Percentiles rank a stretch among this genome's conserved stretches.
These are phyloP conservation scores for Theonella swinhoei DNA, from an alignment of 37 sponge, comb jelly and placozoan species.

Conservation along the genomic window DNA sequence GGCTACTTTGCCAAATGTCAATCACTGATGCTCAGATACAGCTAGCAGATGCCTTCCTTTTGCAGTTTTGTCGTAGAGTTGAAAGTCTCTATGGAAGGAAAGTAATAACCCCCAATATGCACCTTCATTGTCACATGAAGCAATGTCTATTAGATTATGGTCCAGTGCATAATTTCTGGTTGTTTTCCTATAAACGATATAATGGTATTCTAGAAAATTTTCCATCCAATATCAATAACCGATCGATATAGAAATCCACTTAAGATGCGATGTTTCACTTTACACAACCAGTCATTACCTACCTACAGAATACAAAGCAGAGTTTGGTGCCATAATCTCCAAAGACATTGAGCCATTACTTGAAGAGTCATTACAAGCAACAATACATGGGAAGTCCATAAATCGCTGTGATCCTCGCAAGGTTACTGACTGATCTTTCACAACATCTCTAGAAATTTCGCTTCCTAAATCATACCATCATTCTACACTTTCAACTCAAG, in stretches of 20 bases:
- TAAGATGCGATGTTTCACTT: constrained; percentile 25
- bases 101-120: constrained; percentile 53
- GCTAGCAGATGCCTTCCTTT: constrained; percentile 25
- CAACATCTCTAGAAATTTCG: too few species aligned
- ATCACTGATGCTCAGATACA: constrained; percentile 17
- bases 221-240: constrained; percentile 40
- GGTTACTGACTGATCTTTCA: too few species aligned
- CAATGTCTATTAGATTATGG: constrained; percentile 50
- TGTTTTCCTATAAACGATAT: constrained; percentile 47
- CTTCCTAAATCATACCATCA: too few species aligned
- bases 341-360: too few species aligned
- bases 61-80: constrained; percentile 27
- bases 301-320: too few species aligned
- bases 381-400: too few species aligned
- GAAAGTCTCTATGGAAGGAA: constrained; percentile 25
- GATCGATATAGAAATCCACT: constrained; percentile 20
- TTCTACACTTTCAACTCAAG: too few species aligned
- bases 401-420: too few species aligned
- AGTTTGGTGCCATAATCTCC: too few species aligned
- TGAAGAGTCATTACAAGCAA: too few species aligned
- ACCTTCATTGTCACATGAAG: constrained; percentile 36
- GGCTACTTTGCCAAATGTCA: not conserved
- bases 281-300: too few species aligned
- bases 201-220: constrained; percentile 36
- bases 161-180: constrained; percentile 31